Evolutionary conservation across 2,888 invertebrate species (phyloP).

Genomic region (Drosophila helvetica): DNA sequence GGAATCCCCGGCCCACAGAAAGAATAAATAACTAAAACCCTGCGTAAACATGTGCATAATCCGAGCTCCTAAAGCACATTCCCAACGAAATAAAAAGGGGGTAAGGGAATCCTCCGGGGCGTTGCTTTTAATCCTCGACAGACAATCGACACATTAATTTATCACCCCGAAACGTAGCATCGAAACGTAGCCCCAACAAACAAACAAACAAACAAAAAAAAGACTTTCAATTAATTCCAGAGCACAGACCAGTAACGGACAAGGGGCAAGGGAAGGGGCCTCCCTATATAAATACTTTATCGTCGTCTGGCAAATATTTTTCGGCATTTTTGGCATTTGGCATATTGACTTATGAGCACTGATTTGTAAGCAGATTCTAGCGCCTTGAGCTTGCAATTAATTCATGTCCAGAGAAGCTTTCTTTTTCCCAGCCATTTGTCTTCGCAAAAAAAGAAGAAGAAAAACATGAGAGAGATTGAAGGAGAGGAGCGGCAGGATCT

Average conservation of each 20-base stretch:
- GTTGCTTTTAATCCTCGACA: slow-evolving; percentile 77
- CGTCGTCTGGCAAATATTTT: slow-evolving; percentile 53
- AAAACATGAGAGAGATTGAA: background rate
- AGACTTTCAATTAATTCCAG: slow-evolving; percentile 78
- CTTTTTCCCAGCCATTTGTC: slow-evolving; percentile 40
- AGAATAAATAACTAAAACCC: slow-evolving; percentile 75
- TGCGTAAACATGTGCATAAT: slow-evolving; percentile 75
- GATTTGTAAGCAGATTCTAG: slow-evolving; percentile 76
- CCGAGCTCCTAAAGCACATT: slow-evolving; percentile 46
- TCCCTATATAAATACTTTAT: slow-evolving; percentile 73
- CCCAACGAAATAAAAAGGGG: slow-evolving; percentile 35
- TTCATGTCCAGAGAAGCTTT: slow-evolving; percentile 58
- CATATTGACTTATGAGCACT: slow-evolving; percentile 77
- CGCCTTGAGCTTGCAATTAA: slow-evolving; percentile 68
- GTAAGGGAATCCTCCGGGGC: slow-evolving; percentile 38
- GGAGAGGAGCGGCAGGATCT: background rate
- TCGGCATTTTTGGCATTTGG: slow-evolving; percentile 70
- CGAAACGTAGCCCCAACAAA: slow-evolving; percentile 24
- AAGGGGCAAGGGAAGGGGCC: slow-evolving; percentile 1
- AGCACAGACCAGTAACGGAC: slow-evolving; percentile 49
- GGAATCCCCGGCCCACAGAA: slow-evolving; percentile 37
- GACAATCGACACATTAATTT: slow-evolving; percentile 78
- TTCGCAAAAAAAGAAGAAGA: slow-evolving; percentile 5
- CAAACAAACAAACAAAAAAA: slow-evolving; percentile 28
- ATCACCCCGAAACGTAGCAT: slow-evolving; percentile 55